A percentile compares a stretch with the other conserved stretches of the same genome.
Evolutionary conservation across 2,113 vertebrate species (phyloP).

Genomic region (Cinclus mexicanus): DNA sequence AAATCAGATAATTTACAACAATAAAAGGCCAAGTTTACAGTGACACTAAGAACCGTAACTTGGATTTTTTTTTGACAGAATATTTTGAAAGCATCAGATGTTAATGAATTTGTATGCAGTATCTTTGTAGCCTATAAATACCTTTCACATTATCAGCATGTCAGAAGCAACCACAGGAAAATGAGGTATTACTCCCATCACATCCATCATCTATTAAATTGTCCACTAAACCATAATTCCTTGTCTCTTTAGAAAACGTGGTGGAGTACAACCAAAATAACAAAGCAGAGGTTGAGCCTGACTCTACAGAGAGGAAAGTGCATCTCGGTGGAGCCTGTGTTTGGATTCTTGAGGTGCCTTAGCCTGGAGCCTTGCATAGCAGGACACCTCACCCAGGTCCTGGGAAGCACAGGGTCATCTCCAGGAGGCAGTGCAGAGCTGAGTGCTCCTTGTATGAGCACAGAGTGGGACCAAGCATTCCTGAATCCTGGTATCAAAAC

Average conservation of each 20-base stretch:
- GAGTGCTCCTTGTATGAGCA: neutral
- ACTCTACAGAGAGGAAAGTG: neutral
- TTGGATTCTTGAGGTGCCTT: neutral
- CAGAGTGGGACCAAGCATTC: rapidly evolving
- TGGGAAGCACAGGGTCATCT: neutral
- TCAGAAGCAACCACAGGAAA: neutral
- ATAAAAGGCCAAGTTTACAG: neutral
- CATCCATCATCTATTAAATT: neutral
- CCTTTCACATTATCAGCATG: neutral
- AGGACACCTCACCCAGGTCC: neutral
- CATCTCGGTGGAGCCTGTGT: too few relatives aligned
- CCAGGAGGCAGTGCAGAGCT: neutral
- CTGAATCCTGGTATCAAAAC: neutral
- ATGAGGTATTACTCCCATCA: neutral
- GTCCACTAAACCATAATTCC: neutral
- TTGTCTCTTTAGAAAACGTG: neutral
- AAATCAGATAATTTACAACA: neutral
- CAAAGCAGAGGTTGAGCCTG: neutral
- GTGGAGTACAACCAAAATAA: neutral
- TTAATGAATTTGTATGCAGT: neutral
- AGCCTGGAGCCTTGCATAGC: neutral
- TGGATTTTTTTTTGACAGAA: neutral
- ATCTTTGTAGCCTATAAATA: neutral
- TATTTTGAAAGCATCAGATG: neutral
- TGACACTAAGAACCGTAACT: neutral